Evolutionary conservation across 2,797 vertebrate genomes (phyloP), one percentile per base, ranked within the genome.

Genomic region (Amblyopsis hoosieri): DNA sequence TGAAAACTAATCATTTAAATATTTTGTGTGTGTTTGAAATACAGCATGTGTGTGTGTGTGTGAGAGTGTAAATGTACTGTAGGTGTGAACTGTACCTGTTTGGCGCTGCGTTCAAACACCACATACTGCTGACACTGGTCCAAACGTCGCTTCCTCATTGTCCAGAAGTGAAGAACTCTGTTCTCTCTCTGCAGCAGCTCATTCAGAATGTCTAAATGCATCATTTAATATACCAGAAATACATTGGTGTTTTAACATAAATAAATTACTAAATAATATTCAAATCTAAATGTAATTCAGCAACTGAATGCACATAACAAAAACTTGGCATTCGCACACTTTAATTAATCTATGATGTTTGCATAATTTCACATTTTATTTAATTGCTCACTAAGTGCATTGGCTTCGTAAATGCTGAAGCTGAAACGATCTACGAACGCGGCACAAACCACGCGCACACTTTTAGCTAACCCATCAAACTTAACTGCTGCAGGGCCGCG

Each of bases 41-140:
- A n/a, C 42, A 45, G 3, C 12, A 7, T 45, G 60, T 67, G 57
- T 62, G 60, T 54, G 15, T 64, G 52, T 23, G 31, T 57, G 31
- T 45, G 64, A 11, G 29, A 37, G 58, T 33, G 14, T 31, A 56
- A 11, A n/a, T 60, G 59, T 33, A 57, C 29, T 23, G 19, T 23
- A 23, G 19, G 19, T 23, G 19, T 23, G 19, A 23, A 2, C 10
- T 31, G n/a, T 19, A 99, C 98, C 95, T 99, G 96, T 77, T 98
- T 98, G 86, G 96, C 96, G 13, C 97, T 97, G 86, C 97, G 94
- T 82, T 99, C 97, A 82, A 99, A 99, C 71, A 99, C 96, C 46
- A 99, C 96, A 1, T 96, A 98, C 72, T 99, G 96, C 66, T 99
- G 96, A 83, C 97, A 99, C 71, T 99, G 97, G 84, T 99, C 98